phyloP scores from a whole-genome alignment of 2,888 invertebrate species.

The Hesperia comma region DNA sequence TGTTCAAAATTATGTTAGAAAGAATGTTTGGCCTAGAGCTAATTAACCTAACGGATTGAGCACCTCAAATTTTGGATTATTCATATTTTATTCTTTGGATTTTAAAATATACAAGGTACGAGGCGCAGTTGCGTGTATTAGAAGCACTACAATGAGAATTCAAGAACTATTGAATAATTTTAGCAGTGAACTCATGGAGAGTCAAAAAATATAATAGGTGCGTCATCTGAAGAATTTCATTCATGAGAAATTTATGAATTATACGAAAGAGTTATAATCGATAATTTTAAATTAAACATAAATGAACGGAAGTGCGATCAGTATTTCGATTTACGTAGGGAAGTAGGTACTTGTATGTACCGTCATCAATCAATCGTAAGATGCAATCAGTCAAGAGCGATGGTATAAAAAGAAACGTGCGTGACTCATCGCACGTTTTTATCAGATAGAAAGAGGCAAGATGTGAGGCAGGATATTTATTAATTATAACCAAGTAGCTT shows the following conservation, averaged over 20 bases:
- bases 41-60: no score
- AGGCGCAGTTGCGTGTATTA: no score
- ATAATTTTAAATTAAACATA: conserved; percentile 21
- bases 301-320: conserved; percentile 23
- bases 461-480: background rate
- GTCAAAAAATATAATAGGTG: conserved; percentile 34
- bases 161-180: background rate
- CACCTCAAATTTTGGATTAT: no score
- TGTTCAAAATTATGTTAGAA: no score
- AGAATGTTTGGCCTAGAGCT: no score
- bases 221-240: conserved; percentile 43
- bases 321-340: conserved; percentile 24
- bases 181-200: background rate
- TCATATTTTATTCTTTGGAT: no score
- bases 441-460: conserved; percentile 4
- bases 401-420: conserved; percentile 23
- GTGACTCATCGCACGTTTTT: conserved; percentile 13
- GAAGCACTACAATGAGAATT: no score
- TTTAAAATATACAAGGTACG: no score
- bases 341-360: conserved; percentile 16
- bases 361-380: conserved; percentile 38
- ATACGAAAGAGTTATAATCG: conserved; percentile 7
- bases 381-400: conserved; percentile 32
- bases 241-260: conserved; percentile 4
- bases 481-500: background rate